Base-by-base conservation (phyloP, 1,140 invertebrate genomes). In the Pseudobourletiella spinata region DNA sequence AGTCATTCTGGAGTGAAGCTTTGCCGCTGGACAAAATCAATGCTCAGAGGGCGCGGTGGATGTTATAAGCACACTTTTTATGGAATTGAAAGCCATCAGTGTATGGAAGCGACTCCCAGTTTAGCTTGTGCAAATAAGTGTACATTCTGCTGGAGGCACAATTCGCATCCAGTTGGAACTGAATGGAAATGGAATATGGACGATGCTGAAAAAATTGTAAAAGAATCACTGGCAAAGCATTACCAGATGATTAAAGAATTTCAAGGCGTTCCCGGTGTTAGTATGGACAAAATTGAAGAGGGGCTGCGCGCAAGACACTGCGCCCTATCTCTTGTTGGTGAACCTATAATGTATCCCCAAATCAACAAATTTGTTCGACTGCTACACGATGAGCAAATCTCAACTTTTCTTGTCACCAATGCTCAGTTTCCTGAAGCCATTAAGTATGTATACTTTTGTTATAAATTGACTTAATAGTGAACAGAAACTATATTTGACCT, bases 61-160 rank as follows among this genome's bases (percentile, higher is more conserved):
- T 84, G 83, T 71, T 84, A 84, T 71, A 84, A 84, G 70, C 83
- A 84, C 71, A 81, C 82, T 2, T 84, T 84, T 71, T 84, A 84
- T 72, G 83, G 83, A 2, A 84, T 84, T 61, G 81, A 82, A 65
- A 81, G 78, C 68, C 82, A 84, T 68, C 75, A 80, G 25, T 84
- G 83, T 63, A 83, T 84, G 81, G 82, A 84, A 71, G 76, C 81
- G 2, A 84, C 83, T n/a, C 82, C 82, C 0, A 81, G 79, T 0
- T 70, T 83, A 16, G 83, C 83, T 2, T 84, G 83, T 76, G 83
- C 83, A 25, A 84, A 84, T 67, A 84, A 84, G 74, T 84, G 83
- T 75, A 82, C 84, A 14, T 84, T 84, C 71, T 84, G 83, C 71
- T 84, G 83, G 83, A 75, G 82, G 60, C 82, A 84, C 73, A 82